A percentile compares a stretch with the other conserved stretches of the same genome.
These are phyloP conservation scores for Tribolium freemani DNA, from an alignment of 2,888 invertebrate genomes.

Conservation along the genomic window DNA sequence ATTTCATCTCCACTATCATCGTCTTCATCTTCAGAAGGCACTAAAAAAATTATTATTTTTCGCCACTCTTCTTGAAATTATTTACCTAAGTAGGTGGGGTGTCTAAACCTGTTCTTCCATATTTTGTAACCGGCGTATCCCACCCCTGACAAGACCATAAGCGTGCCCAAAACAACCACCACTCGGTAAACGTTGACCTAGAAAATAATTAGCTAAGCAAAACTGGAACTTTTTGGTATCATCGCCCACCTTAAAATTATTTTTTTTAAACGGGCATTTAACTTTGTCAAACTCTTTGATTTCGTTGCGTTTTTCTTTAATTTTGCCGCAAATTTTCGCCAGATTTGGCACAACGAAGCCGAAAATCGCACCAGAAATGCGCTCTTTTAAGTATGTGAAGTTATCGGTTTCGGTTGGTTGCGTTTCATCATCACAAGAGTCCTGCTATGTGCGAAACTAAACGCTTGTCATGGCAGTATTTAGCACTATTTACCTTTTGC, in stretches of 20 bases:
- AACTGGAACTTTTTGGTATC: background rate
- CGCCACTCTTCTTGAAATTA: no score
- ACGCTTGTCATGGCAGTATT: background rate
- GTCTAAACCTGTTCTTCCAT: constrained; percentile 56
- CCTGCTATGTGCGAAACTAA: background rate
- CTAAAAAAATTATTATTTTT: constrained; percentile 14
- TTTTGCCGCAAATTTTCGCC: background rate
- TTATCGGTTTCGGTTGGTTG: background rate
- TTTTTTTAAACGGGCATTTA: background rate
- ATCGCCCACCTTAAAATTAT: background rate
- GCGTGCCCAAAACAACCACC: constrained; percentile 51
- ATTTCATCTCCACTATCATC: constrained; percentile 57
- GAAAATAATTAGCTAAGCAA: constrained; percentile 35
- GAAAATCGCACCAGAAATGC: constrained; percentile 4
- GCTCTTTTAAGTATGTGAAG: background rate
- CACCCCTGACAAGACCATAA: constrained; percentile 53
- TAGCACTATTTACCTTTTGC: background rate
- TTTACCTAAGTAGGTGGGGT: constrained; percentile 58
- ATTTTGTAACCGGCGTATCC: constrained; percentile 55
- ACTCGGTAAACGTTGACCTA: constrained; percentile 57
- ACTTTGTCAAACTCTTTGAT: background rate
- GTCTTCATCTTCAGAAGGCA: constrained; percentile 57
- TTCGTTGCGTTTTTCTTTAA: background rate
- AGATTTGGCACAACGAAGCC: constrained; percentile 9
- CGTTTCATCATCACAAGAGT: background rate